Evolutionary conservation across 2,888 invertebrate species (phyloP).

Genomic region (Prostheceraeus crozeri): DNA sequence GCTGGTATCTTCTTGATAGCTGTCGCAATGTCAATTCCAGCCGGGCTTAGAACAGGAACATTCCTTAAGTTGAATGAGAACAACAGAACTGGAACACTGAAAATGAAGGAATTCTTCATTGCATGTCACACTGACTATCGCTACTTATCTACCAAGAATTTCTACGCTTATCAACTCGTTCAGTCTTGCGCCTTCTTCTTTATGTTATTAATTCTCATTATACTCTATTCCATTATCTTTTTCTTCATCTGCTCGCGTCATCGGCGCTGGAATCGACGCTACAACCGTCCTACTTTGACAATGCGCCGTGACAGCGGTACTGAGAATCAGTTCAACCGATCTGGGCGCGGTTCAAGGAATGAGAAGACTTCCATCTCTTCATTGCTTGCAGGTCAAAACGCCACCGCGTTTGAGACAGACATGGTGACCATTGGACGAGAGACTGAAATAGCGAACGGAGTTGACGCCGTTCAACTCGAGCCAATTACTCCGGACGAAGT

Average conservation of each 20-base stretch:
- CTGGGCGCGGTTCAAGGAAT: too few species aligned
- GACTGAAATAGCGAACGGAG: too few species aligned
- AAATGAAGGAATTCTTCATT: constrained; percentile 41
- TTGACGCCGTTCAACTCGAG: background rate
- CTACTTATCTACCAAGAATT: constrained; percentile 41
- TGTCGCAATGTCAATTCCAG: constrained; percentile 43
- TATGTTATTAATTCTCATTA: constrained; percentile 43
- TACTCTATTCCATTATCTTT: constrained; percentile 44
- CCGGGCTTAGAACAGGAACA: constrained; percentile 44
- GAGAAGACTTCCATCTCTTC: too few species aligned
- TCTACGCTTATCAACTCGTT: constrained; percentile 44
- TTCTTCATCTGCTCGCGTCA: constrained; percentile 41
- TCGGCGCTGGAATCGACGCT: constrained; percentile 29
- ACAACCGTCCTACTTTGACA: background rate
- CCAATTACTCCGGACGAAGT: background rate
- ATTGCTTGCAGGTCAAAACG: too few species aligned
- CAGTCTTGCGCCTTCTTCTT: constrained; percentile 42
- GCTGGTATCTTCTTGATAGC: constrained; percentile 41
- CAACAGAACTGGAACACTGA: background rate
- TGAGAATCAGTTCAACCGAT: too few species aligned
- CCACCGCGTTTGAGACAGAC: too few species aligned
- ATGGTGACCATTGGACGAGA: too few species aligned
- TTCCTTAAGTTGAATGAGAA: background rate
- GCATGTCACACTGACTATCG: constrained; percentile 43
- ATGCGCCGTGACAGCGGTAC: background rate